Conservation (phyloP, 2,797 vertebrate genomes). For the Eidolon dupreanum region DNA sequence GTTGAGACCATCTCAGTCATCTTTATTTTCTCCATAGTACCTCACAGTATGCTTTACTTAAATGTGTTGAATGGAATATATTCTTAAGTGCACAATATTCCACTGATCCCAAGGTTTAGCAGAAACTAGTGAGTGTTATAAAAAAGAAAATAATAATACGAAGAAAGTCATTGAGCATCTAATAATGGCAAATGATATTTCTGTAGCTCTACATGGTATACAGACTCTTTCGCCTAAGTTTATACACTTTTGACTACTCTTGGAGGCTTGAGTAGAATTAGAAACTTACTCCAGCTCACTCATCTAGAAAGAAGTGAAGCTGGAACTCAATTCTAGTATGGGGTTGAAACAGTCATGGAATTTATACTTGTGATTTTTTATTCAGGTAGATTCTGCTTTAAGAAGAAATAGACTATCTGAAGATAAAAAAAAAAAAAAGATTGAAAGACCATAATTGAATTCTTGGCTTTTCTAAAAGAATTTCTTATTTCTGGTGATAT, state of each 20-base stretch:
- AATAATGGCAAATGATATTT: neutral
- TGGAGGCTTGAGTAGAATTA: neutral
- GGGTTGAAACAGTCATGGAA: neutral
- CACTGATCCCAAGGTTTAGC: neutral
- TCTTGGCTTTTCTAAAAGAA: neutral
- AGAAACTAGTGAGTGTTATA: neutral
- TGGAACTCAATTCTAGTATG: neutral
- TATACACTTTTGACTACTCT: neutral
- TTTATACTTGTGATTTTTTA: constrained; percentile 45
- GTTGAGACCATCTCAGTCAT: neutral
- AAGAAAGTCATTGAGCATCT: neutral
- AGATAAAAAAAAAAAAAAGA: neutral
- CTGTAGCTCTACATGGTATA: neutral
- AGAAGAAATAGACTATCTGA: neutral
- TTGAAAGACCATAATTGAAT: constrained; percentile 24
- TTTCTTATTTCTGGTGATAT: constrained; percentile 1
- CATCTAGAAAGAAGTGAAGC: neutral
- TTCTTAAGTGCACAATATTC: neutral
- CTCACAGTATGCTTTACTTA: neutral
- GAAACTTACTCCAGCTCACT: neutral
- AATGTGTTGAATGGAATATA: neutral
- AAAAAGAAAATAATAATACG: neutral
- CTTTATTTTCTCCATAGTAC: neutral
- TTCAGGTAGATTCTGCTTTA: neutral
- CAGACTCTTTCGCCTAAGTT: neutral